Evolutionary conservation across 37 sponge, comb jelly and placozoan genomes (phyloP).

Genomic region (Bolinopsis microptera): DNA sequence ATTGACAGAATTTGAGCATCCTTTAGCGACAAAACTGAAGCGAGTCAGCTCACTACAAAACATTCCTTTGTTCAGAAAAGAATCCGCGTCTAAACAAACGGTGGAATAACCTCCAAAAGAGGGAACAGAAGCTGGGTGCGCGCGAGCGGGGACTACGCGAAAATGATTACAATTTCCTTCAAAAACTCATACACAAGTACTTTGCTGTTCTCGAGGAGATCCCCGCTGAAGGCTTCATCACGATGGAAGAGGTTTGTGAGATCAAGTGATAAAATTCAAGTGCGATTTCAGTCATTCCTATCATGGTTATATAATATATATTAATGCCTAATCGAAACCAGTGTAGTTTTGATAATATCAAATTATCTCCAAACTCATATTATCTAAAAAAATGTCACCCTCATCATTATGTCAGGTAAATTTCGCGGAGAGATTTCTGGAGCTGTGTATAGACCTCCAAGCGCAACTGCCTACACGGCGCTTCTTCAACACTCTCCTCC

Average conservation of each 20-base stretch:
- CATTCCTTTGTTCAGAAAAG: neutral
- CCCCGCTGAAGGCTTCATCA: slow-evolving; percentile 66
- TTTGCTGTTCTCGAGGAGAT: slow-evolving; percentile 73
- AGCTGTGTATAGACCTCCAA: slow-evolving; percentile 87
- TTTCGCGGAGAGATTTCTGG: slow-evolving; percentile 90
- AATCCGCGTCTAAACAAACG: slow-evolving; percentile 75
- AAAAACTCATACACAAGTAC: slow-evolving; percentile 77
- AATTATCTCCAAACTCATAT: no score
- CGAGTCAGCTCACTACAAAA: no score
- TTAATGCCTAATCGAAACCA: no score
- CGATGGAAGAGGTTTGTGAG: slow-evolving; percentile 51
- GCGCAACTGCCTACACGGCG: slow-evolving; percentile 88
- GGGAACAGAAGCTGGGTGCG: slow-evolving; percentile 73
- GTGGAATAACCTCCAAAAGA: slow-evolving; percentile 80
- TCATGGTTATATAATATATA: no score
- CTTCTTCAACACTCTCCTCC: slow-evolving; percentile 94
- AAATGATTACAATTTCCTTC: slow-evolving; percentile 75
- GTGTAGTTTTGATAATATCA: no score
- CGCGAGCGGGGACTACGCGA: slow-evolving; percentile 43
- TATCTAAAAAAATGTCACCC: no score
- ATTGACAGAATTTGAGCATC: no score
- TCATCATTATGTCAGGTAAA: slow-evolving; percentile 72
- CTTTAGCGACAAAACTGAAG: no score
- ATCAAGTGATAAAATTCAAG: no score
- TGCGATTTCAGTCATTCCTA: no score